phyloP scores from a whole-genome alignment of 2,888 invertebrate species.

The Eumacrocentrus americanus region DNA sequence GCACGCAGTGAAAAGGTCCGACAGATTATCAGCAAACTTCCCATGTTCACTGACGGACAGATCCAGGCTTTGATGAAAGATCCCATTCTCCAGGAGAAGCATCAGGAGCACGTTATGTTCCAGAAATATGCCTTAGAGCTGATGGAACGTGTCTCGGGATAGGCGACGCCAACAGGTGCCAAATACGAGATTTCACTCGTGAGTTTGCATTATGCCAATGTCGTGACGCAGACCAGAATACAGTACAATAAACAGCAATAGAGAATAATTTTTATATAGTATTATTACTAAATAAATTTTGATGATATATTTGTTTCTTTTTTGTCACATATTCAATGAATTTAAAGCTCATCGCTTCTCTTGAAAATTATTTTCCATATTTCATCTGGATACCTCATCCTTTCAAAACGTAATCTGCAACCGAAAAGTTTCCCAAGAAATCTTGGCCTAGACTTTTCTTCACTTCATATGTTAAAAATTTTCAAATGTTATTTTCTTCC shows the following conservation, averaged over 20 bases:
- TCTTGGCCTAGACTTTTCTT: too few relatives aligned
- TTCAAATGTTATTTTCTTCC: too few relatives aligned
- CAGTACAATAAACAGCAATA: slow-evolving; percentile 91
- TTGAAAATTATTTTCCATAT: too few relatives aligned
- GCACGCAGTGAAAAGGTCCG: slow-evolving; percentile 89
- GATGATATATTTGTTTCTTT: too few relatives aligned
- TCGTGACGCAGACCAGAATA: slow-evolving; percentile 95
- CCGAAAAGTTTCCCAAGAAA: too few relatives aligned
- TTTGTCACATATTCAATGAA: too few relatives aligned
- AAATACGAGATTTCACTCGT: slow-evolving; percentile 87
- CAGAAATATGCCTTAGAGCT: slow-evolving; percentile 92
- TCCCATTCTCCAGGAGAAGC: slow-evolving; percentile 95
- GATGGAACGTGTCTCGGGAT: slow-evolving; percentile 88
- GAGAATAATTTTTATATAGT: too few relatives aligned
- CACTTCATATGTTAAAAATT: too few relatives aligned
- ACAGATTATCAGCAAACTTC: slow-evolving; percentile 94
- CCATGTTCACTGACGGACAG: slow-evolving; percentile 90
- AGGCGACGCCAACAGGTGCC: slow-evolving; percentile 77
- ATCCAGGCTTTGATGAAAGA: slow-evolving; percentile 94
- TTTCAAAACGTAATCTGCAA: too few relatives aligned
- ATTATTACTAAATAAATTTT: too few relatives aligned
- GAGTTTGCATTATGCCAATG: slow-evolving; percentile 90
- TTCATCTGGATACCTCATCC: too few relatives aligned
- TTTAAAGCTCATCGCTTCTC: too few relatives aligned
- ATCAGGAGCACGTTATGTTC: slow-evolving; percentile 93